These are phyloP conservation scores for Stictonetta naevosa DNA, from an alignment of 2,113 vertebrate species.

Conservation along the genomic window DNA sequence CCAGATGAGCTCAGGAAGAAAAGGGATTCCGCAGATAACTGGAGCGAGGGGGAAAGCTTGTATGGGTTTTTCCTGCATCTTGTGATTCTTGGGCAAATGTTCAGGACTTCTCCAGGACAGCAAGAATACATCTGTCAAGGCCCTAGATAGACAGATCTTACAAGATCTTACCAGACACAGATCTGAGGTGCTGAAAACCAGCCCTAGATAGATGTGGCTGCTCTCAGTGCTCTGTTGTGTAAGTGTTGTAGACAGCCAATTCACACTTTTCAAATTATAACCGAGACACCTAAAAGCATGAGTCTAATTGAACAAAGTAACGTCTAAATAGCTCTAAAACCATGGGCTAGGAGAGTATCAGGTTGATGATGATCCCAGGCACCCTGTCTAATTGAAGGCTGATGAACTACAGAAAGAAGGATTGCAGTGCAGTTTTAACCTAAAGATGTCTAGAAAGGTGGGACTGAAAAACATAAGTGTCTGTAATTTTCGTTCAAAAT, in stretches of 20 bases:
- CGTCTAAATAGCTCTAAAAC: neutral
- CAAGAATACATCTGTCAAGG: neutral
- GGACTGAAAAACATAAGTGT: neutral
- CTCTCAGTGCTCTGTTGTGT: neutral
- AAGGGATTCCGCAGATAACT: neutral
- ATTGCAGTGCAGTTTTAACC: neutral
- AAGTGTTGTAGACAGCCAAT: neutral
- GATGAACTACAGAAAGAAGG: neutral
- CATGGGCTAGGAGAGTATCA: neutral
- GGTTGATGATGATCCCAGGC: neutral
- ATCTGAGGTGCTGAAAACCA: accelerated
- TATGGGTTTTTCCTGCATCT: neutral
- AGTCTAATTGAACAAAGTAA: neutral
- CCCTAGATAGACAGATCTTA: too few species aligned
- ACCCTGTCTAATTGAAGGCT: neutral
- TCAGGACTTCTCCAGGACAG: neutral
- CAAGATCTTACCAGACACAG: too few species aligned
- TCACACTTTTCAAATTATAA: neutral
- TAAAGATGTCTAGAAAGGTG: neutral
- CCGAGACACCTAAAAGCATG: too few species aligned
- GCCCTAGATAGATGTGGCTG: accelerated
- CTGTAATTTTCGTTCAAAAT: neutral
- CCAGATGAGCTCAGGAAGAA: neutral
- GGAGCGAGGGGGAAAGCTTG: neutral
- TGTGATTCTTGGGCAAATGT: neutral